Conservation (phyloP, 2,888 invertebrate species). For the Drosophila ochracea region DNA sequence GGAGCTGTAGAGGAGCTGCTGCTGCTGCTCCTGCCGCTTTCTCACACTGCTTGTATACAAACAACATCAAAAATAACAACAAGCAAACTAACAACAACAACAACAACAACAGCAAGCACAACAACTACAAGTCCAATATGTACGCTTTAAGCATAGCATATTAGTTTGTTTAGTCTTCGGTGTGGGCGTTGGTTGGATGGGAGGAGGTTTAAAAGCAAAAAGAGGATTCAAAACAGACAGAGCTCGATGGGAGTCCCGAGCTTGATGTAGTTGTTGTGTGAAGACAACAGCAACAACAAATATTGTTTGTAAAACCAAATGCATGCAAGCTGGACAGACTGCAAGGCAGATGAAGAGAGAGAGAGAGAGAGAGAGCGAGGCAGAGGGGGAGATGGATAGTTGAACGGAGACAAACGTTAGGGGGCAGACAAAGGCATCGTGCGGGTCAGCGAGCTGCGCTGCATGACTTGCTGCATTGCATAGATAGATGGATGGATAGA, state of each 20-base stretch:
- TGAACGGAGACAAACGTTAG: slow-evolving; percentile 24
- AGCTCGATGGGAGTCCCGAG: slow-evolving; percentile 61
- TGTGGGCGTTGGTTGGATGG: slow-evolving; percentile 12
- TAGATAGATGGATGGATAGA: slow-evolving; percentile 51
- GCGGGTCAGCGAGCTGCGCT: slow-evolving; percentile 78
- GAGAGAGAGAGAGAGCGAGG: neutral
- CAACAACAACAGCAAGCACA: slow-evolving; percentile 62
- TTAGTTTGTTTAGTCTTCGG: slow-evolving; percentile 72
- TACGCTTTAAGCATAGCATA: slow-evolving; percentile 82
- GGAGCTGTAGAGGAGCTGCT: slow-evolving; percentile 4
- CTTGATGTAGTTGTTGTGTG: slow-evolving; percentile 75
- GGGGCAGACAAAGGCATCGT: slow-evolving; percentile 74
- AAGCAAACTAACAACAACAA: slow-evolving; percentile 35
- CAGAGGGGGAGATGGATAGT: neutral
- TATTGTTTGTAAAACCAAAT: slow-evolving; percentile 79
- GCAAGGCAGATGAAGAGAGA: slow-evolving; percentile 1
- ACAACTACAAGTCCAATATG: slow-evolving; percentile 79
- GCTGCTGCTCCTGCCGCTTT: neutral
- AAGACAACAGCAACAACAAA: slow-evolving; percentile 64
- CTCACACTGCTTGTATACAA: slow-evolving; percentile 39
- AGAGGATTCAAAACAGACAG: slow-evolving; percentile 77
- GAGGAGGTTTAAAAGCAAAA: slow-evolving; percentile 59
- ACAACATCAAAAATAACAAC: slow-evolving; percentile 68
- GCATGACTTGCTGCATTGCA: slow-evolving; percentile 77
- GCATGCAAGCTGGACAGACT: slow-evolving; percentile 69